These are phyloP conservation scores for Megalurothrips usitatus DNA, from an alignment of 2,888 invertebrate genomes.

Conservation along the genomic window DNA sequence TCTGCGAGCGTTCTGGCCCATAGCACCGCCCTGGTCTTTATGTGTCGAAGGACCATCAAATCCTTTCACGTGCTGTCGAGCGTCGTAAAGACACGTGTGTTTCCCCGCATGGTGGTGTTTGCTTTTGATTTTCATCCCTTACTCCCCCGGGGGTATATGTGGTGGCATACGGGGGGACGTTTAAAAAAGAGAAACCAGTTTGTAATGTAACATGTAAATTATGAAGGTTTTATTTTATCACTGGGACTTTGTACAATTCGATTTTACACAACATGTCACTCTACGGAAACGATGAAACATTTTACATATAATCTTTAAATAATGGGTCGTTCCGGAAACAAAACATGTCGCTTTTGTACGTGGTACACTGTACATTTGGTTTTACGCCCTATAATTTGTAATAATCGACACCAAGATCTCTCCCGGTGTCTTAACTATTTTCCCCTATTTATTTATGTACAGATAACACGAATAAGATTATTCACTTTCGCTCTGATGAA, in stretches of 20 bases:
- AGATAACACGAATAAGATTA: slow-evolving; percentile 10
- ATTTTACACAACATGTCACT: not conserved
- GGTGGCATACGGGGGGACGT: too few species aligned
- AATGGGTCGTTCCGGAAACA: not conserved
- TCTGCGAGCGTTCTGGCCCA: not conserved
- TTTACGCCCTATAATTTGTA: slow-evolving; percentile 5
- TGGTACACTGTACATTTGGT: slow-evolving; percentile 24
- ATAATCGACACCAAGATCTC: not conserved
- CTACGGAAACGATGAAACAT: not conserved
- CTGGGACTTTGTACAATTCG: slow-evolving; percentile 24
- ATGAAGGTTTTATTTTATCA: slow-evolving; percentile 13
- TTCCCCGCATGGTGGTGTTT: too few species aligned
- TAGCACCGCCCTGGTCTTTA: not conserved
- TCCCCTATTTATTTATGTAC: not conserved
- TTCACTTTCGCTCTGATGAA: not conserved
- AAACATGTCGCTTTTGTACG: slow-evolving; percentile 12
- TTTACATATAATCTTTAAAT: not conserved
- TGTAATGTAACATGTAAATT: slow-evolving; percentile 22
- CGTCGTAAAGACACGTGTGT: not conserved
- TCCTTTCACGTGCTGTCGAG: too few species aligned
- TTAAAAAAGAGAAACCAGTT: not conserved
- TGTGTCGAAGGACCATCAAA: not conserved
- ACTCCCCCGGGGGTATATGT: too few species aligned
- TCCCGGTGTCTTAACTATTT: not conserved
- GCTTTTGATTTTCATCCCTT: too few species aligned